Base-by-base conservation (phyloP, 2,797 vertebrate genomes). In the Diplodus sargus region DNA sequence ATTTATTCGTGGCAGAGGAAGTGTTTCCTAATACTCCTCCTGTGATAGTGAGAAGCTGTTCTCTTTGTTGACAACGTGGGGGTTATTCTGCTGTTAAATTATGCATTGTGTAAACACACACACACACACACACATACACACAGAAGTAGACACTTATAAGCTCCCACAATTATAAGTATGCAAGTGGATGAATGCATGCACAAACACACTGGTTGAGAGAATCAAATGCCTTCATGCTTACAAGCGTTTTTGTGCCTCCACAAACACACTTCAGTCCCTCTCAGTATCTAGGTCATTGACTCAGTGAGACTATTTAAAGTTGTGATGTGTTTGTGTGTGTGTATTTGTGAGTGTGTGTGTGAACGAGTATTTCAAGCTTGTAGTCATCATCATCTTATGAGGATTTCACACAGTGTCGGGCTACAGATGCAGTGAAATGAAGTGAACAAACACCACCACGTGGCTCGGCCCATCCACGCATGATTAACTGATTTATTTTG, bases 51-150 rank as follows among this genome's bases (percentile, higher is more conserved):
- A 82, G 70, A 72, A 61, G 16, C 70, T 62, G 15, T 48, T 71
- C 62, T 62, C 79, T 82, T 68, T 75, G 53, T 73, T 80, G 56
- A 88, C 71, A 82, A 61, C 8, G 6, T 17, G 56, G 72, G 65
- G 74, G 72, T 71, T 85, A 76, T 82, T 85, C 75, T 84, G 56
- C 79, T 81, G 70, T 76, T 91, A 83, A 89, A 88, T 90, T 79
- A 82, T 67, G 70, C 76, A 82, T 70, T 0, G 20, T 82, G 74
- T 85, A 80, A 84, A 86, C 52, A 71, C 74, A 70, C 70, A 54
- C 42, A n/a, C 66, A 18, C 23, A 9, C 45, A 59, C 12, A 80
- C 59, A 68, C 20, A 23, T 8, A 51, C 54, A 12, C 34, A 39
- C 68, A 59, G 25, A 25, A 67, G 69, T 23, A 63, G 28, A 67